These are phyloP conservation scores for Andinoacara biseriatus DNA, from an alignment of 2,113 vertebrate species.

Conservation along the genomic window DNA sequence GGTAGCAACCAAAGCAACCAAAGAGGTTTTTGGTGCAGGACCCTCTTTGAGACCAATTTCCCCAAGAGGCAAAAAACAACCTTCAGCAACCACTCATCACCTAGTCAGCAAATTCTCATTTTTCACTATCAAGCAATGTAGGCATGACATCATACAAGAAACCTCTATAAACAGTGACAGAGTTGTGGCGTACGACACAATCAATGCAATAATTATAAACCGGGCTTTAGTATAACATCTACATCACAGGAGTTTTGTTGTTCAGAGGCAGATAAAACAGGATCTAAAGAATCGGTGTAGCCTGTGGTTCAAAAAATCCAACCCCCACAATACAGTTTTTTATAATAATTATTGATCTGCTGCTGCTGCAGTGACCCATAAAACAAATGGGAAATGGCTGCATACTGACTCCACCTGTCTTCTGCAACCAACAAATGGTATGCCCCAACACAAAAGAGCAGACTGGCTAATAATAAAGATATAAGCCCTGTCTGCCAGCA, in stretches of 20 bases:
- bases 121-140: not conserved
- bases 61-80: not conserved
- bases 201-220: not conserved
- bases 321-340: not conserved
- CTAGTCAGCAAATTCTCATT: not conserved
- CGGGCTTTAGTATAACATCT: not conserved
- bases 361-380: not conserved
- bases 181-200: not conserved
- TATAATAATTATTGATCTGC: not conserved
- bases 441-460: not conserved
- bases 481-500: not conserved
- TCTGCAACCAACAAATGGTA: not conserved
- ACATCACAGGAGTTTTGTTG: not conserved
- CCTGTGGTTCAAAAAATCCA: not conserved
- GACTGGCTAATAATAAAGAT: slow-evolving; percentile 5
- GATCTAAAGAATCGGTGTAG: not conserved
- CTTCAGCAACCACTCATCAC: not conserved
- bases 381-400: not conserved
- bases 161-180: not conserved
- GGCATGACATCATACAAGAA: not conserved
- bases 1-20: not conserved
- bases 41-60: not conserved
- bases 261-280: not conserved
- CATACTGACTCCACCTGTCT: not conserved
- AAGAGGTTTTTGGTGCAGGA: not conserved